Percentiles rank a stretch among this genome's conserved stretches.
Conservation (phyloP, 2,113 vertebrate genomes). For the Dryoscopus gambensis region DNA sequence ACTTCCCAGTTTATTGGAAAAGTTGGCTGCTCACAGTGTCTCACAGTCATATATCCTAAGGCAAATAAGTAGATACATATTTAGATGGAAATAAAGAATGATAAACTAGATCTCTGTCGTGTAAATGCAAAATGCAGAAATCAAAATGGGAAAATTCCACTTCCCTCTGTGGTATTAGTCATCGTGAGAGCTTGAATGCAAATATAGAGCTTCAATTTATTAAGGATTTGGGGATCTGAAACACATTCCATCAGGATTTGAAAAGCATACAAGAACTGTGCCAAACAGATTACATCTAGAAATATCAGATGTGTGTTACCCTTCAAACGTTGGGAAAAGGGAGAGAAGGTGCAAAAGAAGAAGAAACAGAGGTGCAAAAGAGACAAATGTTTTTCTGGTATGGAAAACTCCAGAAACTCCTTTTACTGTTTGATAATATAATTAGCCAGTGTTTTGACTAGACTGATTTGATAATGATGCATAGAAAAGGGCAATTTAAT, state of each 20-base stretch:
- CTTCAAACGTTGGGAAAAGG: background rate
- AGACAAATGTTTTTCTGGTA: background rate
- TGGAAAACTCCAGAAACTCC: slow-evolving; percentile 52
- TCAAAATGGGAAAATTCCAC: slow-evolving; percentile 48
- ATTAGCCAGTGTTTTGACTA: slow-evolving; percentile 67
- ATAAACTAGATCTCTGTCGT: background rate
- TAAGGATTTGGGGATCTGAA: slow-evolving; percentile 45
- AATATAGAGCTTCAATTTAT: slow-evolving; percentile 57
- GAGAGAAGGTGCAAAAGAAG: background rate
- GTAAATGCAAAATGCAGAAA: slow-evolving; percentile 28
- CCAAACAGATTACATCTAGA: background rate
- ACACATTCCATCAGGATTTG: slow-evolving; percentile 50
- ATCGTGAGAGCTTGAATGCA: slow-evolving; percentile 26
- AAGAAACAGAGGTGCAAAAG: background rate
- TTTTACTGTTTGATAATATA: slow-evolving; percentile 56
- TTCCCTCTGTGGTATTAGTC: slow-evolving; percentile 27
- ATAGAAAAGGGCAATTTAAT: slow-evolving; percentile 67
- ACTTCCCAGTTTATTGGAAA: background rate
- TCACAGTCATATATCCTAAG: background rate
- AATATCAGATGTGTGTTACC: background rate
- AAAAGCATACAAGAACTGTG: slow-evolving; percentile 20
- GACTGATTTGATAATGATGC: slow-evolving; percentile 66
- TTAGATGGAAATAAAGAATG: background rate
- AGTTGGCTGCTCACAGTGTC: background rate
- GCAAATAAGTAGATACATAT: background rate